Evolutionary conservation across 2,113 vertebrate genomes (phyloP).

Genomic region (Bos taurus): ARS-UCD2.0 NC_037344.1:62799001-62799500

Average conservation of each 20-base stretch:
- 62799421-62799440: neutral
- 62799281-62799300: neutral
- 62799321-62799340: neutral
- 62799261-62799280: neutral
- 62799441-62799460: conserved; percentile 75
- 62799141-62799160: neutral
- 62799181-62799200: neutral
- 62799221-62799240: neutral
- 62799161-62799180: neutral
- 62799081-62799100: neutral
- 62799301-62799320: neutral
- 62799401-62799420: neutral
- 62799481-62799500: conserved; percentile 97
- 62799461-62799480: conserved; percentile 93
- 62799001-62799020: conserved; percentile 3
- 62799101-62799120: neutral
- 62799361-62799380: neutral
- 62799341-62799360: neutral
- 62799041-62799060: neutral
- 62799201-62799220: neutral
- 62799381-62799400: neutral
- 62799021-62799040: conserved; percentile 16
- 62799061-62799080: neutral
- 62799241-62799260: neutral
- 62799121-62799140: neutral